Percentiles rank a stretch among this genome's conserved stretches.
Conservation (phyloP, 1,140 invertebrate species). For the Patella vulgata region DNA sequence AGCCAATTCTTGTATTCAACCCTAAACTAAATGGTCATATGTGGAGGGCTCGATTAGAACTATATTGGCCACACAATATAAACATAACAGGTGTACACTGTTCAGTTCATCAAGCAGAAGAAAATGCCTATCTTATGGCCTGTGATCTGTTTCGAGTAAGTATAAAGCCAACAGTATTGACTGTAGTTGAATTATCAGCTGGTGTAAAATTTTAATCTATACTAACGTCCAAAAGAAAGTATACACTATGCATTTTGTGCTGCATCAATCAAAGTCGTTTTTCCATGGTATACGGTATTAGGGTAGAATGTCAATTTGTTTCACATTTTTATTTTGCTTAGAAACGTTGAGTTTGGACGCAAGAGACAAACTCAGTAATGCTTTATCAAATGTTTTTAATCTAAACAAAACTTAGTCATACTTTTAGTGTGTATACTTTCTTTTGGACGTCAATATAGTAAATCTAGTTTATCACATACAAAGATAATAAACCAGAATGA, state of each 20-base stretch:
- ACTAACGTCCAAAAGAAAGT: no score
- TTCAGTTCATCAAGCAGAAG: slow-evolving; percentile 16
- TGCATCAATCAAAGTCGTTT: no score
- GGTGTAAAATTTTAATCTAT: slow-evolving; percentile 2
- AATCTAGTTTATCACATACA: neutral
- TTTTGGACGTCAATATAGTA: no score
- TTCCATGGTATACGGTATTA: no score
- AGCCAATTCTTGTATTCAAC: neutral
- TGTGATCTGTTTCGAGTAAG: slow-evolving; percentile 27
- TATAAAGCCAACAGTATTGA: neutral
- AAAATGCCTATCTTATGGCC: slow-evolving; percentile 32
- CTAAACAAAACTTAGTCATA: no score
- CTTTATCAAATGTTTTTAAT: no score
- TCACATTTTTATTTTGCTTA: no score
- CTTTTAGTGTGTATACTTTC: no score
- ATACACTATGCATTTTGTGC: no score
- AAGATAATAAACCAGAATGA: slow-evolving; percentile 1
- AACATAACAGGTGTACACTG: slow-evolving; percentile 19
- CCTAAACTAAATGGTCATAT: slow-evolving; percentile 5
- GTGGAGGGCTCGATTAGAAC: slow-evolving; percentile 21
- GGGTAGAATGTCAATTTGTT: no score
- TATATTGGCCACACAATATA: slow-evolving; percentile 27
- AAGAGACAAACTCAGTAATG: no score
- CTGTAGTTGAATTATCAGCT: neutral
- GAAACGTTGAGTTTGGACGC: neutral